Evolutionary conservation across 2,888 invertebrate genomes (phyloP), one percentile per base, ranked within the genome.

Genomic region (Merodon equestris): DNA sequence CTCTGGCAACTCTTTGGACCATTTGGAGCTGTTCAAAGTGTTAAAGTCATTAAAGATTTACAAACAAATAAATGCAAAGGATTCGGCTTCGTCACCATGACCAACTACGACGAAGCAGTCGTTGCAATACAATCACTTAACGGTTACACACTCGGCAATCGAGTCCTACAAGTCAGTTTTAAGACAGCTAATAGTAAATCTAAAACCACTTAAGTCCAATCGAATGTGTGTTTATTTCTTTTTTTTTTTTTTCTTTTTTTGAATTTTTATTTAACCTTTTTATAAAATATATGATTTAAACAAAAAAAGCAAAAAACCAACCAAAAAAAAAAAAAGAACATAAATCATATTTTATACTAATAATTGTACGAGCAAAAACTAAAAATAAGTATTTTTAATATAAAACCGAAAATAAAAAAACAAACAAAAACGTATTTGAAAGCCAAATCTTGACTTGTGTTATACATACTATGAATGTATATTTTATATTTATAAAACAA

Each of bases 11-110:
- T 97, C 84, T 97, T 97, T 90, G 96, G 96, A 13, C 97, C 97
- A 18, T 97, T 97, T 89, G 97, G 97, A 83, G 96, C 96, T 83
- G 96, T 97, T 86, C 96, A 97, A 89, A 95, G 94, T 89, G 96
- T 97, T 81, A 97, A 97, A 90, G 96, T 97, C 12, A 96, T 97
- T 86, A 93, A 96, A 85, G 97, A 97, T 91, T 92, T 95, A 85
- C 94, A 95, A 89, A 96, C 96, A 83, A 95, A 95, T 91, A 97
- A 97, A 90, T 97, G 97, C 92, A 97, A 96, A 90, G 97, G 97
- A 84, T 97, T 96, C 89, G 97, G 96, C 72, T 96, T 97, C 90
- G 96, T 97, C 84, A 96, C 96, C 82, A 97, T 97, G 97, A 96
- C 96, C 86, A 96, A 96, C 90, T 97, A 97, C 91, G 96, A 97